Evolutionary conservation across 2,888 invertebrate genomes (phyloP), one percentile per base, ranked within the genome.

Genomic region (Luperina testacea): DNA sequence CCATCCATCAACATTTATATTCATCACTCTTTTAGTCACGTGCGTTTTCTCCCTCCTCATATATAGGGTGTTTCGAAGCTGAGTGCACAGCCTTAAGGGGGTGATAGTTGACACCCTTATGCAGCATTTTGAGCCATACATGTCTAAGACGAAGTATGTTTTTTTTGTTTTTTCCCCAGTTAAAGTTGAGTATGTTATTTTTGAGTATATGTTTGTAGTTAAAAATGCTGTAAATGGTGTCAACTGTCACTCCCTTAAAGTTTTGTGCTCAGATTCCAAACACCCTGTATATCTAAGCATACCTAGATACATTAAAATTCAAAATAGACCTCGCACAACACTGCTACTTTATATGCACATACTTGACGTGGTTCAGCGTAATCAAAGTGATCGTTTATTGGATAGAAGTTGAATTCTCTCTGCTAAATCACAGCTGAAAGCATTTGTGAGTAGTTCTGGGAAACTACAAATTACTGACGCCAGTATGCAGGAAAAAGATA

Each of bases 321-420:
- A 45, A 51, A 57, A 59, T 11, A 45, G 64, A 53, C 72, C 13
- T 59, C 53, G 53, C 38, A 51, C 57, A 65, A 65, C 63, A 63
- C 61, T 61, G n/a, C 70, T 72, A 71, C 64, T 84, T 65, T 63
- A 72, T 73, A 71, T 82, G 74, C 61, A 74, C 68, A 82, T 72
- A 75, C 61, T 78, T 78, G 32, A 72, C 83, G 61, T 81, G 57
- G 82, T 75, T 72, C 38, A 81, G 57, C 4, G 17, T 65, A 57
- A 82, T 75, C 74, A 73, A 82, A 85, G 51, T 82, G 57, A 68
- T 75, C 73, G 61, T 78, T 82, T 78, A 84, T 76, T 78, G 73
- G 67, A 75, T 76, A 53, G 48, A 72, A 68, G 72, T 77, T 71
- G 61, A 63, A 82, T 82, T 74, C 68, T 68, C 69, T 75, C 75